Evolutionary conservation across 1,140 invertebrate genomes (phyloP).

Genomic region (Zaprionus tsacasi): DNA sequence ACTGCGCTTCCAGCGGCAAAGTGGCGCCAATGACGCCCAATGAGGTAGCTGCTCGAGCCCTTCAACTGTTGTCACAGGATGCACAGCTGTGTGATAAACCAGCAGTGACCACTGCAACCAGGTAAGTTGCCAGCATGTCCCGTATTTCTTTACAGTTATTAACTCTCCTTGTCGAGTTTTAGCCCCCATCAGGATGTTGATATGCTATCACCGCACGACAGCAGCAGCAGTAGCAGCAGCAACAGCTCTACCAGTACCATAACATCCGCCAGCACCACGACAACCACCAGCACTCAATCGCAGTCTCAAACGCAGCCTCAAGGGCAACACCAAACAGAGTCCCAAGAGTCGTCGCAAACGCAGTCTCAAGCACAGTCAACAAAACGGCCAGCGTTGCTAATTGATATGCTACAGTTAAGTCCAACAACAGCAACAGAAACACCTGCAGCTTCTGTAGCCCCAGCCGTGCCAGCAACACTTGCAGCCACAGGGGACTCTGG

Average conservation of each 20-base stretch:
- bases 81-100: conserved; percentile 90
- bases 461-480: not conserved
- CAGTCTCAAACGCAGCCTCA: conserved; percentile 30
- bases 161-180: not conserved
- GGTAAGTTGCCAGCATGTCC: conserved; percentile 15
- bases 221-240: conserved; percentile 59
- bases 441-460: not conserved
- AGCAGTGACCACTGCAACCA: conserved; percentile 22
- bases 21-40: conserved; percentile 93
- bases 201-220: conserved; percentile 73
- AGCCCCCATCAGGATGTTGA: conserved; percentile 66
- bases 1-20: conserved; percentile 95
- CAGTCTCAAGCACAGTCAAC: conserved; percentile 11
- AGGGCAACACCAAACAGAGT: not conserved
- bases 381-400: conserved; percentile 14
- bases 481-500: conserved; percentile 33
- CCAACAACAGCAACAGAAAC: conserved; percentile 3
- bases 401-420: conserved; percentile 25
- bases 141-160: conserved; percentile 4
- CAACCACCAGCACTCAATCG: conserved; percentile 63
- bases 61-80: conserved; percentile 93
- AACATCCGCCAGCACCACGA: conserved; percentile 67
- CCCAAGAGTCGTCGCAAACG: conserved; percentile 10
- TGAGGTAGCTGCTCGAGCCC: conserved; percentile 94
- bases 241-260: conserved; percentile 60